Base-by-base conservation (phyloP, 2,113 vertebrate species). In the Melanerpes aurifrons region DNA sequence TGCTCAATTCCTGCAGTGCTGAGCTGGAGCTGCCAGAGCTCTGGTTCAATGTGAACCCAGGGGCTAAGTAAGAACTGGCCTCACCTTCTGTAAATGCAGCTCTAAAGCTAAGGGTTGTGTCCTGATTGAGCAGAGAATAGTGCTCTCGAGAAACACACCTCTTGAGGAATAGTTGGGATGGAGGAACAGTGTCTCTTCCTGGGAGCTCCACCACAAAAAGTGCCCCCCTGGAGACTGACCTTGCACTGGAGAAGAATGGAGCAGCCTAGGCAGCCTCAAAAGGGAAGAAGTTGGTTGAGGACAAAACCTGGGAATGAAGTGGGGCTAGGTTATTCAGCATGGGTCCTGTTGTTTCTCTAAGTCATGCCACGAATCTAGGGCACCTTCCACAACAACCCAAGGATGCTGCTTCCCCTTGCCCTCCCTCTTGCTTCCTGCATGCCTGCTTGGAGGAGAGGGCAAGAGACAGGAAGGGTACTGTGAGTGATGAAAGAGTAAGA, bases 391-490 rank as follows among this genome's bases (percentile, higher is more conserved):
- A 19, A 76, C 19, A 59, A 64, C 25, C 20, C 32, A 64, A n/a
- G 73, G 73, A 13, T 1, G 28, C 29, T 64, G 22, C 61, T 87
- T 53, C 13, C 37, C 59, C 48, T 69, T 0, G 0, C 57, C 37
- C 70, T 15, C 26, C 32, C 12, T 81, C 35, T n/a, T 5, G 10
- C 37, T 32, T 50, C 56, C 59, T 53, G 7, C 3, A 0, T 22
- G 37, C 54, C 58, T 71, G 59, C 71, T 43, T 2, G 1, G 58
- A 29, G 35, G 43, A 86, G 32, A 86, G 28, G 22, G 48, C 0
- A 3, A 83, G 79, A 57, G 75, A 67, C 61, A 62, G 28, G 32
- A 82, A 20, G 8, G 58, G 24, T 61, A 40, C 0, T 9, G 56
- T 35, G 64, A 95, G 48, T 21, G 82, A 88, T 37, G 57, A 66